Evolutionary conservation across 1,140 invertebrate species (phyloP), one percentile per base, ranked within the genome.

Genomic region (Dendrolimus punctatus): DNA sequence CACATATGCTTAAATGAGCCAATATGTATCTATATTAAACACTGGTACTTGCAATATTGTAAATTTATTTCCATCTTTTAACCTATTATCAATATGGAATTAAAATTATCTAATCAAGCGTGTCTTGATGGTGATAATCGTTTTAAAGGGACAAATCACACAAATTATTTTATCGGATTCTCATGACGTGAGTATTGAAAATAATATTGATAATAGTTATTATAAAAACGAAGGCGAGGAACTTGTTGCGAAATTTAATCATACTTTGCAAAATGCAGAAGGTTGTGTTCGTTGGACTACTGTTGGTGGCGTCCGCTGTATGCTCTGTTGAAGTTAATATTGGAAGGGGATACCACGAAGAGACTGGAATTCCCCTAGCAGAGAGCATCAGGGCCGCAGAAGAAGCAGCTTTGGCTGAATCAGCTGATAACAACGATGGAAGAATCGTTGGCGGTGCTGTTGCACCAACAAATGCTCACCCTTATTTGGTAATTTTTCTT

Each of bases 391-490:
- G 67, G 56, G 60, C 57, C 6, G 38, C 42, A 6, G 76, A 79
- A 52, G 68, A 76, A 40, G 58, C 40, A 6, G 45, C 62, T 40
- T 41, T 64, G 2, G 45, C 46, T 0, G 50, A n/a, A 6, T 2
- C 10, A n/a, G 39, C 7, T 1, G 23, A 23, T 23, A 23, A 3
- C 23, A 23, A 23, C 1, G 47, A 42, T n/a, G 40, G 42, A n/a
- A 68, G 66, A 53, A 69, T 78, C 42, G 68, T 74, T 5, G 75
- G 75, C 6, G 75, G 76, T 4, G 63, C 37, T 5, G 45, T 57
- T 1, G 63, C 76, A 0, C 55, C 55, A 1, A 46, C 49, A 0
- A 60, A 60, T 23, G 55, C 62, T 7, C 62, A 76, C 49, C 76
- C 76, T 38, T 74, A 67, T 51, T 57, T 77, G 56, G 74, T 79